Base-by-base conservation (phyloP, 2,797 vertebrate species). In the Heteromormyrus szaboi region DNA sequence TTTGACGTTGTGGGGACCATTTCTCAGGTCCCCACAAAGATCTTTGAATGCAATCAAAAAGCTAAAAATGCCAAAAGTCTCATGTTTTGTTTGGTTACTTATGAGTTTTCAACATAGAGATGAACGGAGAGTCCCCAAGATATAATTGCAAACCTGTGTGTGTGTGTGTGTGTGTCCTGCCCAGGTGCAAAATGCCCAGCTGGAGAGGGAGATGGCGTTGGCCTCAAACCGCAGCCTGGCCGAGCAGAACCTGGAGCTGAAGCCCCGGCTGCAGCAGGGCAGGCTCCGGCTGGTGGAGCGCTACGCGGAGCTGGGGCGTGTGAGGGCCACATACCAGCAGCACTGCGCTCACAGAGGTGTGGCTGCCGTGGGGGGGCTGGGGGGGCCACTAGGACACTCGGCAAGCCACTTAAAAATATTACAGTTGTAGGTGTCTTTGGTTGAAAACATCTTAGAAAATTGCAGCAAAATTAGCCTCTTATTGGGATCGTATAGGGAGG, bases 151-250 rank as follows among this genome's bases (percentile, higher is more conserved):
- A 56, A 56, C 19, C 54, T 54, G 53, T 19, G 53, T 50, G 8
- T 50, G 48, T 50, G 8, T 17, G 12, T 53, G 51, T 46, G 14
- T 85, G 37, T 59, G 37, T 1, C 11, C 59, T 37, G 51, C 2
- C 2, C 90, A 99, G 98, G 96, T 99, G 29, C 98, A 99, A 94
- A 97, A 97, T 92, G 96, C 98, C 59, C 98, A 99, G 94, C 94
- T 99, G 93, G 97, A 98, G 86, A 94, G 97, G 87, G 98, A 99
- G 92, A 98, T 99, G 98, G 96, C 97, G 0, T 91, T 99, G 89
- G 98, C 98, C 3, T 95, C 98, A 88, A 99, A 99, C 91, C 96
- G 98, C 53, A 99, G 97, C 91, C 94, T 99, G 93, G 98, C 98
- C 0, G 98, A 99, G 91, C 96, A 93, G 92, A 99, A 99, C 95